Conservation (phyloP, 1,140 invertebrate species). For the Calycopis cecrops region DNA sequence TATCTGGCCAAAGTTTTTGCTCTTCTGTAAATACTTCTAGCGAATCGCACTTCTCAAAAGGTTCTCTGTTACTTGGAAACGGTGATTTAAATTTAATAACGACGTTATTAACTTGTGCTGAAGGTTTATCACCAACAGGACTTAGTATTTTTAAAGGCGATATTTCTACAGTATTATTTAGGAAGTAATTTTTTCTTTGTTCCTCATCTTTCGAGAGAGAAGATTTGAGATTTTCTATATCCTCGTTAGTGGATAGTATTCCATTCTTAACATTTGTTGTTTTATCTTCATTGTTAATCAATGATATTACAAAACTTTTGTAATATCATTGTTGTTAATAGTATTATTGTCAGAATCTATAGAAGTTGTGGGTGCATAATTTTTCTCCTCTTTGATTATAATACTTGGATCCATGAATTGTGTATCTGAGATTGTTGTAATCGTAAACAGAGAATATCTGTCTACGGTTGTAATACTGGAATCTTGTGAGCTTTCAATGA, state of each 20-base stretch:
- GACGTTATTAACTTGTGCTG: conserved; percentile 56
- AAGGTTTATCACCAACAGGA: conserved; percentile 48
- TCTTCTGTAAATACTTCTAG: conserved; percentile 62
- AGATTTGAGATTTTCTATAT: conserved; percentile 24
- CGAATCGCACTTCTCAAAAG: conserved; percentile 47
- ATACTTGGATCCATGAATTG: conserved; percentile 35
- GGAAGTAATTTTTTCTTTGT: too few species aligned
- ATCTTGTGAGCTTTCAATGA: conserved; percentile 73
- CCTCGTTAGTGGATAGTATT: conserved; percentile 23
- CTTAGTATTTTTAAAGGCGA: conserved; percentile 73
- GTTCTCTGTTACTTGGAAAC: conserved; percentile 57
- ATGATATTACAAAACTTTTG: too few species aligned
- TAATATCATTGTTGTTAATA: neutral
- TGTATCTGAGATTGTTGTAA: conserved; percentile 55
- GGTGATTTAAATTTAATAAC: conserved; percentile 52
- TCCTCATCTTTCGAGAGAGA: too few species aligned
- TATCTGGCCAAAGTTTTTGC: conserved; percentile 50
- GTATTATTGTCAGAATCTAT: too few species aligned
- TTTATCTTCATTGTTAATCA: too few species aligned
- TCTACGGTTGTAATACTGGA: too few species aligned
- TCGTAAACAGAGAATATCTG: too few species aligned
- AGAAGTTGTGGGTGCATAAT: too few species aligned
- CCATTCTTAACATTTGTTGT: conserved; percentile 9
- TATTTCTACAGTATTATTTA: too few species aligned
- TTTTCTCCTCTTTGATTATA: conserved; percentile 15